Percentiles rank a stretch among this genome's conserved stretches.
These are phyloP conservation scores for Miniopterus natalensis DNA, from an alignment of 2,113 vertebrate genomes.

Conservation along the genomic window DNA sequence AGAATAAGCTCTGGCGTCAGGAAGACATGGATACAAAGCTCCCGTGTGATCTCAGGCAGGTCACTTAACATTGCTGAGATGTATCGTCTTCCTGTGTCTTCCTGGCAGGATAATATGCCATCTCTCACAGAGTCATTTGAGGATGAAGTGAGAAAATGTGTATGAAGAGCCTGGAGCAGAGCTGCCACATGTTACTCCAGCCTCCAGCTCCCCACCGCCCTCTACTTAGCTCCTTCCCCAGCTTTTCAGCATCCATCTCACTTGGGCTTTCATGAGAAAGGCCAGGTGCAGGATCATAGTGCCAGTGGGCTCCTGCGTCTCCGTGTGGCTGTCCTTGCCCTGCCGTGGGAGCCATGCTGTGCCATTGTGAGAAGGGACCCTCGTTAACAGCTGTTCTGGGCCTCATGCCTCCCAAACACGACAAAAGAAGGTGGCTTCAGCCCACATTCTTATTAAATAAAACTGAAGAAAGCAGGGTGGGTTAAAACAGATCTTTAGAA, in stretches of 20 bases:
- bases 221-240: background rate
- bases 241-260: background rate
- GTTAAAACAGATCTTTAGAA: background rate
- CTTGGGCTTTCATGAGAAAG: background rate
- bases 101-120: background rate
- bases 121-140: background rate
- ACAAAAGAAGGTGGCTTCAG: constrained; percentile 9
- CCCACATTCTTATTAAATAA: background rate
- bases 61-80: background rate
- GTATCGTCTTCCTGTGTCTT: background rate
- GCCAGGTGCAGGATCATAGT: background rate
- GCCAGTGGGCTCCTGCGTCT: background rate
- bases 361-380: background rate
- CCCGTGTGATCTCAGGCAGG: background rate
- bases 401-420: background rate
- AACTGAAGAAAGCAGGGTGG: background rate
- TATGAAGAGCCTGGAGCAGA: background rate
- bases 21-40: background rate
- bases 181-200: background rate
- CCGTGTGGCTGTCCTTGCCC: background rate
- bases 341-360: background rate
- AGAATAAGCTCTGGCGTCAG: background rate
- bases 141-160: background rate
- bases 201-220: background rate
- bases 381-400: background rate